Evolutionary conservation across 92 coral and sea anemone species (phyloP), one percentile per base, ranked within the genome.

Genomic region (Porites cylindrica): DNA sequence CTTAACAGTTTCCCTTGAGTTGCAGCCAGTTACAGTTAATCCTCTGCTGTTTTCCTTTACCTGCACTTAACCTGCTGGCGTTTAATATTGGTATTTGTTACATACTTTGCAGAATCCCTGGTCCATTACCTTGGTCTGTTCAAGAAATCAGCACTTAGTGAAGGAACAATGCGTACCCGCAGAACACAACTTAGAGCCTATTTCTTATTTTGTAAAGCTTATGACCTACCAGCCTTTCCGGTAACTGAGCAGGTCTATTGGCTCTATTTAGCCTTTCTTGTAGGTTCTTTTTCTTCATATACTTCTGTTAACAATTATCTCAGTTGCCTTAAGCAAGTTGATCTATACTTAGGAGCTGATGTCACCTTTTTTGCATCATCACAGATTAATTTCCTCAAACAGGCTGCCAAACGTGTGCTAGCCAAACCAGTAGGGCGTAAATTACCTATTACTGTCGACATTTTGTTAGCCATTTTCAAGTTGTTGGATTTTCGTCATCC

Each of bases 201-300:
- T 69, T 69, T 69, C 20, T 12, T 2, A 29, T 32, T 69, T 70
- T 70, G 58, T 32, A 43, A 47, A 71, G 56, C 58, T 43, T 71
- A 47, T 43, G 47, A 71, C 76, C 56, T 70, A 70, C 51, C 13
- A 29, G 75, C 20, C 75, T 70, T 70, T 11, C 52, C 75, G 17
- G 75, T 32, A 18, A 38, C 75, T 11, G 18, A 70, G 17, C 75
- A 70, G 52, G 75, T 70, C 51, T 38, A 70, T 70, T 70, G 51
- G 52, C 75, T 70, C 16, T 70, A 70, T 70, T 26, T 70, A 70
- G 75, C 75, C 16, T 70, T 70, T 38, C 75, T 70, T 26, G 75
- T 32, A 4, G 75, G 52, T 14, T 70, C 54, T 70, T 70, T 70
- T 70, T 3, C 75, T 1, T 70, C 53, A 6, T 70, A 11, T 24